Percentiles rank a stretch among this genome's conserved stretches.
These are phyloP conservation scores for Aphis gossypii DNA, from an alignment of 1,140 invertebrate species.

Conservation along the genomic window DNA sequence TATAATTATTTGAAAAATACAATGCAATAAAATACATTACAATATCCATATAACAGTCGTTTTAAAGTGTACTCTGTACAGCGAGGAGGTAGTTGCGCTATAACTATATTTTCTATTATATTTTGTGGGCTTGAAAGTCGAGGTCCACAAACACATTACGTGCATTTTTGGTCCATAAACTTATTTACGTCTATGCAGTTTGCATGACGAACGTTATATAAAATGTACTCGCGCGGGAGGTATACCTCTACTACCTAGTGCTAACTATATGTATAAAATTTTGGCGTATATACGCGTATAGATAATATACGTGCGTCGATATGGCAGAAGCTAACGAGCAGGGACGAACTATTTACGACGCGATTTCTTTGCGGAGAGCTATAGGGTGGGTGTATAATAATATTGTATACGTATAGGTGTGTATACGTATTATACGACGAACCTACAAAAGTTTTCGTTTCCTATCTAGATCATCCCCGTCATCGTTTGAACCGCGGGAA, in stretches of 20 bases:
- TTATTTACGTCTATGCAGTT: not conserved
- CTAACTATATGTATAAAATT: too few species aligned
- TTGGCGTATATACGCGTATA: not conserved
- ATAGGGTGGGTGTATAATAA: not conserved
- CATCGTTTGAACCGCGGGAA: not conserved
- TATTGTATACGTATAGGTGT: not conserved
- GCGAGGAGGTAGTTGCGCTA: not conserved
- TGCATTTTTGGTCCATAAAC: not conserved
- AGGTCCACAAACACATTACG: not conserved
- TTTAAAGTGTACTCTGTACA: not conserved
- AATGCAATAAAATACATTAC: not conserved
- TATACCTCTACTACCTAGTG: not conserved
- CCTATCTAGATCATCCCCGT: not conserved
- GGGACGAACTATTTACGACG: not conserved
- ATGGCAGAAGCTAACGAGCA: not conserved
- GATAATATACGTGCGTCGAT: not conserved
- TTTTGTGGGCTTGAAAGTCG: not conserved
- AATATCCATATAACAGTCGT: not conserved
- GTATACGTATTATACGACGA: not conserved
- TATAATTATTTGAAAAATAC: not conserved
- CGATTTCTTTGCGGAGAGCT: not conserved
- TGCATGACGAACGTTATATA: not conserved
- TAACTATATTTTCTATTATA: not conserved
- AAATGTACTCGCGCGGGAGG: not conserved
- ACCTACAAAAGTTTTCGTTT: slow-evolving; percentile 9